These are phyloP conservation scores for Marisa cornuarietis DNA, from an alignment of 1,140 invertebrate species.

Conservation along the genomic window DNA sequence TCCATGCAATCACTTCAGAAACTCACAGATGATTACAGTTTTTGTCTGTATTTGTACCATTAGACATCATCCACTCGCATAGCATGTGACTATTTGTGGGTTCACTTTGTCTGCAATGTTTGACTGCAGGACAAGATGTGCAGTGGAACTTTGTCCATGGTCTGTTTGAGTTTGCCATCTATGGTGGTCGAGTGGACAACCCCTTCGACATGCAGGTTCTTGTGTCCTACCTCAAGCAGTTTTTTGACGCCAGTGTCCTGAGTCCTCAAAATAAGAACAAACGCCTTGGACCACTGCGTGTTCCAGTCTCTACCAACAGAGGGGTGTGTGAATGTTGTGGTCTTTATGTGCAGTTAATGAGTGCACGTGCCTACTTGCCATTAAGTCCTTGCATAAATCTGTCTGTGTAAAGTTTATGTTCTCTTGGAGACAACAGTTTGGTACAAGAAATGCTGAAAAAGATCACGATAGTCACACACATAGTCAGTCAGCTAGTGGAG, in stretches of 20 bases:
- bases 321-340: conserved; percentile 58
- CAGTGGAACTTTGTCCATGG: conserved; percentile 85
- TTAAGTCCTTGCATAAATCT: neutral
- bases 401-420: neutral
- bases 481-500: no score
- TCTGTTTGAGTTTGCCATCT: conserved; percentile 83
- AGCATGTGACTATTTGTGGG: no score
- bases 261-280: conserved; percentile 69
- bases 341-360: neutral
- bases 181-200: conserved; percentile 89
- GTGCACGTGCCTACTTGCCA: neutral
- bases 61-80: no score
- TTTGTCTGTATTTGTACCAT: no score
- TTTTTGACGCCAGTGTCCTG: conserved; percentile 73
- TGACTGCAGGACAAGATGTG: conserved; percentile 55
- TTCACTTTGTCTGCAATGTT: neutral
- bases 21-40: no score
- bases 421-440: no score
- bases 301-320: conserved; percentile 66
- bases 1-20: no score
- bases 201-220: conserved; percentile 80
- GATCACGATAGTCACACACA: no score
- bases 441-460: no score
- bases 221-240: conserved; percentile 77
- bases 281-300: conserved; percentile 62